Evolutionary conservation across 2,797 vertebrate species (phyloP), one percentile per base, ranked within the genome.

Genomic region (Tachyglossus aculeatus): DNA sequence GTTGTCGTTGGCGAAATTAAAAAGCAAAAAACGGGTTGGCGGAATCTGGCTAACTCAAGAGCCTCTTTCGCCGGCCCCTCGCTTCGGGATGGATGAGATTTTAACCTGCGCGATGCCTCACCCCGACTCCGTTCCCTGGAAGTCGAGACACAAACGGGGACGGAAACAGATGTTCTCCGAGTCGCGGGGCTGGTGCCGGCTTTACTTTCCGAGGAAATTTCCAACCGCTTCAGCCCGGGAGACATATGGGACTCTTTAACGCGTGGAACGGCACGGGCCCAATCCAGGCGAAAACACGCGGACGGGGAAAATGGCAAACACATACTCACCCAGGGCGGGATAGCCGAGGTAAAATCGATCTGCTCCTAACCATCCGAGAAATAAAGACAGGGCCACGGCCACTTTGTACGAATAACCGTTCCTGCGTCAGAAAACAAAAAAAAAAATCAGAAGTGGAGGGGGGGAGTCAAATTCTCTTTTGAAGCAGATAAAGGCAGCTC

Each of bases 341-440:
- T 99, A 99, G 48, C 97, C 98, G 71, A 99, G 90, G 88, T 99
- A 99, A 93, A 99, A 99, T 68, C 97, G 94, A 84, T 99, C 98
- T 15, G 97, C 97, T 84, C 98, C 98, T 71, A 99, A 63, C 97
- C 97, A 99, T 77, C 98, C 98, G 79, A 99, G 94, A 82, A 99
- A 99, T 55, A 99, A 94, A 37, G 97, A 99, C 40, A 99, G 81
- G 7, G 98, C 98, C 76, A 99, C 97, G 1, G 98, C 97, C 9
- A 99, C 95, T 91, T 96, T 98, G 84, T 99, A 99, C 6, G 97
- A 99, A 83, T 97, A 99, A 62, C 95, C 96, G 65, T 95, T 98
- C 88, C 97, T 99, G 89, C 29, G 86, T 52, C n/a, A n/a, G 71
- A 77, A 85, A 78, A 86, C 62, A 84, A 57, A 88, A 82, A 55